phyloP scores from a whole-genome alignment of 1,140 invertebrate species.

The Drosophila nikananu region DNA sequence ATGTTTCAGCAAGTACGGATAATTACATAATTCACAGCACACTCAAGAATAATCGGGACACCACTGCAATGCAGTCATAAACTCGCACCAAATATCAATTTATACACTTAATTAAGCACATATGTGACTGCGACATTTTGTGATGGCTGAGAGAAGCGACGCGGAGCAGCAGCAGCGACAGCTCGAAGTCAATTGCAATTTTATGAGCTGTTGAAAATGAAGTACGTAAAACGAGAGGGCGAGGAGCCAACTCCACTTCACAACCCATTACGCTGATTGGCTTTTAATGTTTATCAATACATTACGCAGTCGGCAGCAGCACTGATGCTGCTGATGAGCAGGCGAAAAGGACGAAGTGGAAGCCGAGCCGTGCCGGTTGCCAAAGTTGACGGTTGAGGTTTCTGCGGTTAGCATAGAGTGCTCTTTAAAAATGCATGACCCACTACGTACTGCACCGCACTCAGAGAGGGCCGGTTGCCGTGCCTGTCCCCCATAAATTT shows the following conservation, averaged over 20 bases:
- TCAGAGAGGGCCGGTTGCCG: conserved; percentile 20
- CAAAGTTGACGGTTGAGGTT: conserved; percentile 36
- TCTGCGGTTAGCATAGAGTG: conserved; percentile 38
- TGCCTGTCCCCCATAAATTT: conserved; percentile 74
- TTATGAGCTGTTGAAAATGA: conserved; percentile 82
- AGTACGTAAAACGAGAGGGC: conserved; percentile 51
- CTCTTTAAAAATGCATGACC: conserved; percentile 66
- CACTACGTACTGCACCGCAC: conserved; percentile 13
- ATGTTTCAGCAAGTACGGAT: conserved; percentile 32
- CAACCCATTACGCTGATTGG: conserved; percentile 81
- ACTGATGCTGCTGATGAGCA: conserved; percentile 21
- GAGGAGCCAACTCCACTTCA: conserved; percentile 58
- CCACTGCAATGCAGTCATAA: conserved; percentile 79
- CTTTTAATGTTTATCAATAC: conserved; percentile 83
- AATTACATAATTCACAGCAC: conserved; percentile 54
- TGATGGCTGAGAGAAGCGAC: conserved; percentile 11
- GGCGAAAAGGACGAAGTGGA: conserved; percentile 7
- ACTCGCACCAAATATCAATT: conserved; percentile 80
- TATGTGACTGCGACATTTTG: conserved; percentile 79
- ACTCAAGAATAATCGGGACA: conserved; percentile 61
- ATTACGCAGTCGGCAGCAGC: conserved; percentile 58
- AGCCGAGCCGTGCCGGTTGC: conserved; percentile 9
- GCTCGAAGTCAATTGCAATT: conserved; percentile 80
- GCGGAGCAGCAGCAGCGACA: conserved; percentile 4
- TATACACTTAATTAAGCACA: conserved; percentile 81